phyloP scores from a whole-genome alignment of 1,140 invertebrate genomes.

The Philopotamus ludificatus region DNA sequence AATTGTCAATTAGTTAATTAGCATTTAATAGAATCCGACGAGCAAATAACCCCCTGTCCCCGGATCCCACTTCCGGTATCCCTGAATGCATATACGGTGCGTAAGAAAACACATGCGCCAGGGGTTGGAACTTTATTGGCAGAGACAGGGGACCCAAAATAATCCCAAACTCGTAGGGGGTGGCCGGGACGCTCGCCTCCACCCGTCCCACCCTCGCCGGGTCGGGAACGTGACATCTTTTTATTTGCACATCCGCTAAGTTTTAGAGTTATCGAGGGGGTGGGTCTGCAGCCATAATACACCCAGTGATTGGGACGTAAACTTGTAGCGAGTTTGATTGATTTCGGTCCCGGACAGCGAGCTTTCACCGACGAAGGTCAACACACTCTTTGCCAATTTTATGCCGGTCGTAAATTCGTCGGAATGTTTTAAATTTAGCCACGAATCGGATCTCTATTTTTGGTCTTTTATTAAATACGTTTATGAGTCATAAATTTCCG shows the following conservation, averaged over 20 bases:
- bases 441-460: too few species aligned
- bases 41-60: conserved; percentile 4
- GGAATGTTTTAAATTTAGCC: too few species aligned
- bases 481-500: too few species aligned
- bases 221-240: conserved; percentile 34
- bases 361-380: not conserved
- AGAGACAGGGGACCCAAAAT: not conserved
- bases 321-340: conserved; percentile 35
- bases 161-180: not conserved
- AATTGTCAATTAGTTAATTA: conserved; percentile 29
- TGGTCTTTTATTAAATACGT: not conserved
- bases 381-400: too few species aligned
- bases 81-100: conserved; percentile 9
- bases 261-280: conserved; percentile 25
- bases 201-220: not conserved
- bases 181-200: not conserved
- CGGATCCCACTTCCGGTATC: not conserved
- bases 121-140: conserved; percentile 23
- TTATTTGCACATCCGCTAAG: conserved; percentile 36
- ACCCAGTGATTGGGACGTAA: conserved; percentile 35
- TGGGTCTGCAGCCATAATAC: conserved; percentile 24
- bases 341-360: conserved; percentile 13
- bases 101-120: not conserved
- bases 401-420: too few species aligned
- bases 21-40: conserved; percentile 21